phyloP scores from a whole-genome alignment of 2,113 vertebrate species.

The Meles meles region DNA sequence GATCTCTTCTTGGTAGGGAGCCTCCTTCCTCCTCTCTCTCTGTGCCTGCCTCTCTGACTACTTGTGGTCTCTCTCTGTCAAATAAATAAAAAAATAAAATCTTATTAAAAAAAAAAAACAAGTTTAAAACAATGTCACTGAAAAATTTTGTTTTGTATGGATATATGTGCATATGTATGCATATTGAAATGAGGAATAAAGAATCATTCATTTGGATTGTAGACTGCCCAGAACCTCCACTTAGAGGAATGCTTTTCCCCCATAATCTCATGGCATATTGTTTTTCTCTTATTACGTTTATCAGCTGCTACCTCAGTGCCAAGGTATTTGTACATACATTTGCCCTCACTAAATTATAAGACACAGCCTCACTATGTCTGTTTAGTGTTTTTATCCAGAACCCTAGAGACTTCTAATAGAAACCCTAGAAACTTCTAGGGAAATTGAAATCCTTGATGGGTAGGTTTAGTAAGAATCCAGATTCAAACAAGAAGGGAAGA shows the following conservation, averaged over 20 bases:
- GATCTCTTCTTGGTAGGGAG: too few species aligned
- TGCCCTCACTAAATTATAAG: background rate
- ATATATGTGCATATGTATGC: background rate
- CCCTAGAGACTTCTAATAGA: too few species aligned
- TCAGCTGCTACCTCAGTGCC: background rate
- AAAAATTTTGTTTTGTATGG: background rate
- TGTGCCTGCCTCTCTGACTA: too few species aligned
- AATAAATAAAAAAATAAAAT: too few species aligned
- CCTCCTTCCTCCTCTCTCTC: too few species aligned
- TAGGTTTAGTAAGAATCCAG: background rate
- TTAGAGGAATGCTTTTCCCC: background rate
- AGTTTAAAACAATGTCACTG: background rate
- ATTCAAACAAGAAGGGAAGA: background rate
- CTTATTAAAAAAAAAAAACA: background rate
- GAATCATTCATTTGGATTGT: background rate
- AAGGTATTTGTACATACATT: background rate
- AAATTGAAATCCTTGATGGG: background rate
- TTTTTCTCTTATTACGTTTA: background rate
- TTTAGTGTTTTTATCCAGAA: background rate
- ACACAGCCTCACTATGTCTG: background rate
- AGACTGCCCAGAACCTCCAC: background rate
- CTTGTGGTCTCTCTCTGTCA: too few species aligned
- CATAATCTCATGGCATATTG: background rate
- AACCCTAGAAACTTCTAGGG: background rate
- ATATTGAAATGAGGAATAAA: background rate